Evolutionary conservation across 92 coral and sea anemone genomes (phyloP).

Genomic region (Anthopleura xanthogrammica): DNA sequence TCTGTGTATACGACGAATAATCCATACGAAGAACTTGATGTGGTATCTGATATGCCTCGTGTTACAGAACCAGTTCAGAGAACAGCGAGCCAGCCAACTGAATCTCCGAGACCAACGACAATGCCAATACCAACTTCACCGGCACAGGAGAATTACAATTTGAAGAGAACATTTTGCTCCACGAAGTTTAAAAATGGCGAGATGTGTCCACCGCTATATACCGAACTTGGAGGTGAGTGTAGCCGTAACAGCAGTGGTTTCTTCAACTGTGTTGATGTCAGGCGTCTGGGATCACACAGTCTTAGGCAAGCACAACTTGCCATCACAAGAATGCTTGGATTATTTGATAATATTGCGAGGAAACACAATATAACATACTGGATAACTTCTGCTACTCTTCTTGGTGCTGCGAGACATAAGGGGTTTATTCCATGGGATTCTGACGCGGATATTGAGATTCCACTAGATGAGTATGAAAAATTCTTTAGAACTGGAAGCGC

Average conservation of each 20-base stretch:
- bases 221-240: constrained; percentile 62
- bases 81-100: not conserved
- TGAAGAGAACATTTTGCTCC: constrained; percentile 19
- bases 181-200: constrained; percentile 35
- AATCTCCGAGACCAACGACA: not conserved
- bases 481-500: constrained; percentile 50
- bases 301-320: constrained; percentile 64
- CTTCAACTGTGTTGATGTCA: constrained; percentile 60
- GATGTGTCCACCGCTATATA: constrained; percentile 76
- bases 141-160: not conserved
- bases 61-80: not conserved
- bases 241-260: not conserved
- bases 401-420: constrained; percentile 74
- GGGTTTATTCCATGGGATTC: constrained; percentile 83
- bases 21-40: not conserved
- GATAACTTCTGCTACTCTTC: constrained; percentile 64
- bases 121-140: not conserved
- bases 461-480: constrained; percentile 53
- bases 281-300: constrained; percentile 28
- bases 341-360: constrained; percentile 57
- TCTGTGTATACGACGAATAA: not conserved
- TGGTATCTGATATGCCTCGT: not conserved
- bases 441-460: constrained; percentile 60
- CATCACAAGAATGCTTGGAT: constrained; percentile 53
- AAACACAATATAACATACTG: constrained; percentile 56